Percentiles rank a stretch among this genome's conserved stretches.
Evolutionary conservation across 2,888 invertebrate species (phyloP).

Genomic region (Drosophila paramelanica): DNA sequence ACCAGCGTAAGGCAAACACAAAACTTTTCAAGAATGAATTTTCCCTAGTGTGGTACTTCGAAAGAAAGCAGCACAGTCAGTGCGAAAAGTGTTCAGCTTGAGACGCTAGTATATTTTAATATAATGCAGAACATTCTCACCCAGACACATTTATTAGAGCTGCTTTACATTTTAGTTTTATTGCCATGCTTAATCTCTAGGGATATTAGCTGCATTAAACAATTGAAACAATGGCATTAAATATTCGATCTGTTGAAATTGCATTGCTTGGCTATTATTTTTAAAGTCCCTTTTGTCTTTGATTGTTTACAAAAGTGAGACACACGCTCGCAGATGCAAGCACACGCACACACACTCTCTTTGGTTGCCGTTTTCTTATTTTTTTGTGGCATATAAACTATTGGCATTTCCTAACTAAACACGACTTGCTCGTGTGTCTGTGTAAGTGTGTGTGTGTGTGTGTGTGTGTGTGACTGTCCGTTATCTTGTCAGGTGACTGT

Average conservation of each 20-base stretch:
- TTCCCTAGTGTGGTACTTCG: not conserved
- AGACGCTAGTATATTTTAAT: not conserved
- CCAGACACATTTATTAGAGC: no score
- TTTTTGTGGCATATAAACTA: constrained; percentile 53
- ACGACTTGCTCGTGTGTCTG: constrained; percentile 38
- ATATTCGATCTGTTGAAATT: constrained; percentile 25
- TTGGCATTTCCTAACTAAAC: constrained; percentile 72
- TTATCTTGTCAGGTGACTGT: constrained; percentile 49
- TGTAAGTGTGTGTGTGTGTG: constrained; percentile 16
- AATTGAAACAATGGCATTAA: constrained; percentile 21
- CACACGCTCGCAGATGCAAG: not conserved
- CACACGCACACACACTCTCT: constrained; percentile 4
- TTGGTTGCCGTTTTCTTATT: not conserved
- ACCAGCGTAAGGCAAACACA: not conserved
- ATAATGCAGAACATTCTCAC: not conserved
- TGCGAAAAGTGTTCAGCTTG: not conserved
- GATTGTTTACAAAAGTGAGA: constrained; percentile 71
- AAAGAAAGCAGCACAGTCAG: not conserved
- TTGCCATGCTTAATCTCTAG: not conserved
- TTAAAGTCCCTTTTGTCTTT: constrained; percentile 34
- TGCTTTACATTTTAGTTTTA: no score
- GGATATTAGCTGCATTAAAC: not conserved
- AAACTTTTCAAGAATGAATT: not conserved
- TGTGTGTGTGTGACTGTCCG: constrained; percentile 32
- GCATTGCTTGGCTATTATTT: constrained; percentile 32